Percentiles rank a stretch among this genome's conserved stretches.
Evolutionary conservation across 1,140 invertebrate genomes (phyloP).

Genomic region (Melanaphis sacchari): DNA sequence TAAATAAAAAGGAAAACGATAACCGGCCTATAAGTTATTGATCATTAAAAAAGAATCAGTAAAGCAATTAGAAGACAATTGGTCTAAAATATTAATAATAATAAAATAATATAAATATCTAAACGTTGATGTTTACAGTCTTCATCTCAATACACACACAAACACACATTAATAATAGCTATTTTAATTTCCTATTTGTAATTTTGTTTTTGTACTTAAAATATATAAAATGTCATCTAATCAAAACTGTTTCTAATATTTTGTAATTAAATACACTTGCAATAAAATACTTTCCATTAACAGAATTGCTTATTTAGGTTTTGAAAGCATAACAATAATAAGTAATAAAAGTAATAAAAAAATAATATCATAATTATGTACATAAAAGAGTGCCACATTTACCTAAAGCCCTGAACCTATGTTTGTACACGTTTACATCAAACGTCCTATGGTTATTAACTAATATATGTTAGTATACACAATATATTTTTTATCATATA

Average conservation of each 20-base stretch:
- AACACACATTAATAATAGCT: conserved; percentile 33
- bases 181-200: conserved; percentile 17
- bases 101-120: conserved; percentile 55
- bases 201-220: conserved; percentile 55
- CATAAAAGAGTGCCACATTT: conserved; percentile 50
- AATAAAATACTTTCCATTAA: conserved; percentile 54
- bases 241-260: conserved; percentile 25
- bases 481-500: conserved; percentile 50
- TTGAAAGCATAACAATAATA: conserved; percentile 57
- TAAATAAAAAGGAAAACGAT: not conserved
- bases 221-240: conserved; percentile 36
- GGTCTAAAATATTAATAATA: conserved; percentile 56
- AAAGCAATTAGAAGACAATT: conserved; percentile 57
- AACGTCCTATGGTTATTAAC: conserved; percentile 44
- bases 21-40: conserved; percentile 32
- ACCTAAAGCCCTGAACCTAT: conserved; percentile 57
- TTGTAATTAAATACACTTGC: conserved; percentile 47
- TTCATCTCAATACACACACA: conserved; percentile 55
- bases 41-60: conserved; percentile 40
- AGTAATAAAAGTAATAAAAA: conserved; percentile 40
- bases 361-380: conserved; percentile 49
- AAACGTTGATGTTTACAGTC: conserved; percentile 57
- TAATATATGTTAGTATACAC: conserved; percentile 56
- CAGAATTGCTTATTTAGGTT: conserved; percentile 51
- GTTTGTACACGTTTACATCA: conserved; percentile 50